Conservation (phyloP, 2,113 vertebrate species). For the Neodontobutis hainanensis region DNA sequence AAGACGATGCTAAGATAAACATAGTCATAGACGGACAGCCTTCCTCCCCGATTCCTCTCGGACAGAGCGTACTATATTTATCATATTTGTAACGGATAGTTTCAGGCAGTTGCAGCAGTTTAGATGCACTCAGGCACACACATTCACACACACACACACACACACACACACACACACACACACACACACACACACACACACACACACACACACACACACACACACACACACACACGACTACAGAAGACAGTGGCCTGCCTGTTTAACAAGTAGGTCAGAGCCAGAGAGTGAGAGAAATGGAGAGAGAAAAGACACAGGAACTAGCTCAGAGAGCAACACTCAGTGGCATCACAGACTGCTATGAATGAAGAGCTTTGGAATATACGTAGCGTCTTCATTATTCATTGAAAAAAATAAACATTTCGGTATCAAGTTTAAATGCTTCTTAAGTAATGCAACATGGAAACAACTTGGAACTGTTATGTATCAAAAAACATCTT, state of each 20-base stretch:
- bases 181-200: conserved; percentile 43
- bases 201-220: conserved; percentile 46
- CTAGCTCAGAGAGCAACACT: conserved; percentile 35
- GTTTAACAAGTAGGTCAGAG: conserved; percentile 79
- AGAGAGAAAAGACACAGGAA: conserved; percentile 26
- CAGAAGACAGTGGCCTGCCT: conserved; percentile 75
- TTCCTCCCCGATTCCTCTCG: conserved; percentile 13
- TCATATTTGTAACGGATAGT: conserved; percentile 4
- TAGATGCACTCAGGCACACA: conserved; percentile 54
- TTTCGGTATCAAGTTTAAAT: too few relatives aligned
- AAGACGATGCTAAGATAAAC: not conserved
- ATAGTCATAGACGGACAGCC: conserved; percentile 7
- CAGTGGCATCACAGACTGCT: conserved; percentile 19
- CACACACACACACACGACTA: conserved; percentile 66
- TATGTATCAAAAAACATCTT: too few relatives aligned
- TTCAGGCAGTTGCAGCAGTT: conserved; percentile 38
- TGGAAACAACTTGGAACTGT: too few relatives aligned
- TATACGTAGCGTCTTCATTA: not conserved
- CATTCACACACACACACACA: conserved; percentile 63
- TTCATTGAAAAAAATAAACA: too few relatives aligned
- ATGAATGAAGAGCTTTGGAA: conserved; percentile 13
- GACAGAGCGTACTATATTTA: conserved; percentile 19
- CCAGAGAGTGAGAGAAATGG: conserved; percentile 39
- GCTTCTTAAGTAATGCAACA: too few relatives aligned
- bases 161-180: conserved; percentile 71